These are phyloP conservation scores for Scaptomyza montana DNA, from an alignment of 1,140 invertebrate genomes.

Conservation along the genomic window DNA sequence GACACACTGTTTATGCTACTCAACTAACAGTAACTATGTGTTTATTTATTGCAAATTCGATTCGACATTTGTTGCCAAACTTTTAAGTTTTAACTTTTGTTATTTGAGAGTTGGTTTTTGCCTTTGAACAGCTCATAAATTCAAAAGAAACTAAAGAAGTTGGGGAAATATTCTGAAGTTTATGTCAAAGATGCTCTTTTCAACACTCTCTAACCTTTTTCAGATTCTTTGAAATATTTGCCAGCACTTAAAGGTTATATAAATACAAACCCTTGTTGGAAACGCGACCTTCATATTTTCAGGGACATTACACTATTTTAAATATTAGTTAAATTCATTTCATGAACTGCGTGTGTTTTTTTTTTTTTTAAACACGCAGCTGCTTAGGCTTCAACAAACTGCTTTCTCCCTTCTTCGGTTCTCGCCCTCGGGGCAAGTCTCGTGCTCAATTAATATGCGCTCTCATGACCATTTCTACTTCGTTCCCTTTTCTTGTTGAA, in stretches of 20 bases:
- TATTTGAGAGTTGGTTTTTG: no score
- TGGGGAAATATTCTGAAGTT: no score
- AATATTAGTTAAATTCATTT: conserved; percentile 48
- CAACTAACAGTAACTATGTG: conserved; percentile 20
- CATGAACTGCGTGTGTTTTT: neutral
- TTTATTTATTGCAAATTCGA: conserved; percentile 39
- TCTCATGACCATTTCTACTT: conserved; percentile 18
- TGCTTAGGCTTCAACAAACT: conserved; percentile 11
- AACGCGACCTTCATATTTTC: conserved; percentile 9
- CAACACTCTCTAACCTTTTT: neutral
- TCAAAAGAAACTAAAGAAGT: no score
- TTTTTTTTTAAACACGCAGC: conserved; percentile 1
- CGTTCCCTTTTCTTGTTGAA: neutral
- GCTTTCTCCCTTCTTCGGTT: neutral
- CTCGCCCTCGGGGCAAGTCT: conserved; percentile 7
- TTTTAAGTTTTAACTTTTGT: conserved; percentile 1
- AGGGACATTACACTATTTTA: conserved; percentile 19
- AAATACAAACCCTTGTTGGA: neutral
- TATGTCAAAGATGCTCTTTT: neutral
- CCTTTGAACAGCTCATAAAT: no score
- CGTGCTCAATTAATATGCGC: conserved; percentile 43
- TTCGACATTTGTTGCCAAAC: conserved; percentile 12
- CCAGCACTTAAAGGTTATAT: neutral
- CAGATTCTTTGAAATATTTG: neutral
- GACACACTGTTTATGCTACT: conserved; percentile 33